Evolutionary conservation across 2,888 invertebrate species (phyloP).

Genomic region (Dichetophora obliterata): DNA sequence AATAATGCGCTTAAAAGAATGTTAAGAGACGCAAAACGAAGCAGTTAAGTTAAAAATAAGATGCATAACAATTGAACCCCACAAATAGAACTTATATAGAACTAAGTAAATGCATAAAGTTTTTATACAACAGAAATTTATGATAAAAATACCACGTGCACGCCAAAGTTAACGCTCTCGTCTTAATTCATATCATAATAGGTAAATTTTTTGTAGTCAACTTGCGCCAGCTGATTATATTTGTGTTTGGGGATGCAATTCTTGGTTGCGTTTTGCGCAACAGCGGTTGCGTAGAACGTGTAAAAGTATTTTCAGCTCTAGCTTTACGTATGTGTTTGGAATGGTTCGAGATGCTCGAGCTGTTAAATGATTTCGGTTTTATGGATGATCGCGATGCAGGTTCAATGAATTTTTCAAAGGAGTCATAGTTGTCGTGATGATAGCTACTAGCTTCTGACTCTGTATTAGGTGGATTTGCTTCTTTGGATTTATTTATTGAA

Average conservation of each 20-base stretch:
- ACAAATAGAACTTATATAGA: neutral
- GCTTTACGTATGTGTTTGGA: neutral
- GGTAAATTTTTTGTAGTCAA: constrained; percentile 61
- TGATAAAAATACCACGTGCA: no score
- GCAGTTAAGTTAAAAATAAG: no score
- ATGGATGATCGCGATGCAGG: constrained; percentile 54
- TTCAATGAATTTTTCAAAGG: constrained; percentile 55
- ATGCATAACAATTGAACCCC: neutral
- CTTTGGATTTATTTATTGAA: constrained; percentile 44
- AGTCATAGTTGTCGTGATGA: constrained; percentile 51
- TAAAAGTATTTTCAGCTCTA: constrained; percentile 43
- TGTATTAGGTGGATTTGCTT: neutral
- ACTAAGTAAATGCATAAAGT: neutral
- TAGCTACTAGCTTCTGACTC: neutral
- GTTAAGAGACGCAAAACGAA: no score
- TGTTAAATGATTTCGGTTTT: constrained; percentile 37
- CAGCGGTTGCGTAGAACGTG: neutral
- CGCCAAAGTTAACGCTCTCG: no score
- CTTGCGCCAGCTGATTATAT: constrained; percentile 52
- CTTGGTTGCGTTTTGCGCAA: neutral
- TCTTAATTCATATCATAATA: constrained; percentile 55
- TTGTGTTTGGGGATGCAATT: neutral
- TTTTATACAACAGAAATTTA: neutral
- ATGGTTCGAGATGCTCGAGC: constrained; percentile 17
- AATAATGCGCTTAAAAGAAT: no score